These are phyloP conservation scores for Neocloeon triangulifer DNA, from an alignment of 1,140 invertebrate species.

Conservation along the genomic window DNA sequence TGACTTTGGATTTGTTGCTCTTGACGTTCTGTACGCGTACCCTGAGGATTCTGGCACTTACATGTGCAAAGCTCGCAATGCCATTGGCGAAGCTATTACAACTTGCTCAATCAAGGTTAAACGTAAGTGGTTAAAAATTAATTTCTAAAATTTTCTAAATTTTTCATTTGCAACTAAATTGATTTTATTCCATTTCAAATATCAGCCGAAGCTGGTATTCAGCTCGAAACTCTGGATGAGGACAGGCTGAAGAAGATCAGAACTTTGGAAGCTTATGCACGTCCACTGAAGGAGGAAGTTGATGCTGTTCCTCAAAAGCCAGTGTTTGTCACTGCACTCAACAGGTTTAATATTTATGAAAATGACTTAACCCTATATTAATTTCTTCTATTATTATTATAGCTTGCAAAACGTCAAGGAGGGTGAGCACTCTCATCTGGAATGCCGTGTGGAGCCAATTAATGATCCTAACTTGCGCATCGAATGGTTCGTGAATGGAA, in stretches of 20 bases:
- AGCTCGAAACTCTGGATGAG: constrained; percentile 59
- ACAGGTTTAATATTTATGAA: constrained; percentile 22
- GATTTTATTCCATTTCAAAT: constrained; percentile 4
- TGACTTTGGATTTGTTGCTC: constrained; percentile 86
- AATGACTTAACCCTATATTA: background rate
- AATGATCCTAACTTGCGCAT: constrained; percentile 87
- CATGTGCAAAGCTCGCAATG: constrained; percentile 82
- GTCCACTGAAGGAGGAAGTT: constrained; percentile 47
- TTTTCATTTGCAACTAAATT: constrained; percentile 6
- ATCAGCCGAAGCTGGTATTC: constrained; percentile 56
- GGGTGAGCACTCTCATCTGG: constrained; percentile 80
- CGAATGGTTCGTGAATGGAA: constrained; percentile 84
- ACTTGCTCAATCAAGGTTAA: constrained; percentile 65
- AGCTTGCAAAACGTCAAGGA: constrained; percentile 67
- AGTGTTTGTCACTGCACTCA: constrained; percentile 66
- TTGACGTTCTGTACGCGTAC: constrained; percentile 91
- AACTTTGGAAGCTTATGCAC: constrained; percentile 61
- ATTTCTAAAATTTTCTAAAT: constrained; percentile 10
- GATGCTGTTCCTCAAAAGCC: constrained; percentile 58
- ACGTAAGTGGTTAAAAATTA: constrained; percentile 27
- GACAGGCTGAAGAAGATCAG: constrained; percentile 70
- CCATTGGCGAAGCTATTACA: constrained; percentile 75
- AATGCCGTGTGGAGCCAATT: constrained; percentile 85
- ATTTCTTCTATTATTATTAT: constrained; percentile 4
- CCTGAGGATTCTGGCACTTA: constrained; percentile 88